Evolutionary conservation across 2,888 invertebrate genomes (phyloP), one percentile per base, ranked within the genome.

Genomic region (Ceriagrion tenellum): DNA sequence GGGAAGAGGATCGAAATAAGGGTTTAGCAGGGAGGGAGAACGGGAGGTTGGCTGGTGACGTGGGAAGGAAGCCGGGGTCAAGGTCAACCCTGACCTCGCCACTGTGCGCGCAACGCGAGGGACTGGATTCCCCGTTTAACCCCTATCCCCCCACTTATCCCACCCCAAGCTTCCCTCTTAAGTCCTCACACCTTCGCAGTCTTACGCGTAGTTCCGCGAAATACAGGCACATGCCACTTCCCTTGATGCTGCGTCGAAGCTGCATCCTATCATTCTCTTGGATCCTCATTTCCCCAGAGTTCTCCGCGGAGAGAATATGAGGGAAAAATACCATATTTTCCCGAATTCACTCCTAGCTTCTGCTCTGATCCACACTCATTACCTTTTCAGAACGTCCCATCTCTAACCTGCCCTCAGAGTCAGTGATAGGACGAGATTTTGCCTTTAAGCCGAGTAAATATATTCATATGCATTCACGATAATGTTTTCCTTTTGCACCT

Each of bases 61-160:
- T 12, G 23, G 59, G 47, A 47, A n/a, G 59, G 16, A n/a, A 47
- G 93, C 47, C 40, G 26, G 69, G 93, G 63, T 93, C 93, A 93
- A 93, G 93, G 93, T 40, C 69, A 93, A 63, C 93, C 93, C 93
- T 93, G 93, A 93, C 93, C 93, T 93, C 93, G 40, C 74, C 93
- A 93, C 63, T 69, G 74, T n/a, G 69, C 40, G 93, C 16, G 59
- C 16, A 20, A 40, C 35, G 35, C 59, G 20, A 47, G 69, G 47
- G 47, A 47, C 69, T 69, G 47, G 47, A 40, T 69, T 63, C 69
- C 12, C 63, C 23, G 16, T 8, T 47, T 20, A 55, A 59, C 35
- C 35, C 63, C 69, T 26, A 26, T 20, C 56, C 69, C 69, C 69
- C 56, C 30, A n/a, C 30, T 3, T 8, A 47, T 4, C 47, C 55